Conservation (phyloP, 92 coral and sea anemone genomes). For the Porites divaricata region DNA sequence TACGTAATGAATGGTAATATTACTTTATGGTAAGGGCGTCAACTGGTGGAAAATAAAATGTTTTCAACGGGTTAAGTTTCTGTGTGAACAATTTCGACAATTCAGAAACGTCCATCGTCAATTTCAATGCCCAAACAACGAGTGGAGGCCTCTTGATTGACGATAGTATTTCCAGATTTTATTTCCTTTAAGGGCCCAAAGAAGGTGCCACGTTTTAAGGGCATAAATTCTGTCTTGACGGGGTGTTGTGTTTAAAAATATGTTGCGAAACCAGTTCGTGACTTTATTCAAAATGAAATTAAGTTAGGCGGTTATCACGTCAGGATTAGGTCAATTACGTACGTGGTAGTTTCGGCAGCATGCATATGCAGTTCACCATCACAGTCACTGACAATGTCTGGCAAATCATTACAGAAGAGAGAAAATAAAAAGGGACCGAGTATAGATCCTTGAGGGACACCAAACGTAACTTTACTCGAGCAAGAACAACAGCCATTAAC, state of each 20-base stretch:
- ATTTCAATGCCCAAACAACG: constrained; percentile 49
- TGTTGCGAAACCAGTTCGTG: constrained; percentile 18
- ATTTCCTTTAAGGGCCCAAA: constrained; percentile 26
- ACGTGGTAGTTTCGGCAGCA: constrained; percentile 42
- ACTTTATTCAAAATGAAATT: constrained; percentile 14
- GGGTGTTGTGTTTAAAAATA: constrained; percentile 5
- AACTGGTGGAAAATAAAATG: too few species aligned
- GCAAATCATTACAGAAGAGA: constrained; percentile 27
- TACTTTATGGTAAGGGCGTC: too few species aligned
- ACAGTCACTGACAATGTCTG: constrained; percentile 1
- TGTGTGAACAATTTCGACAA: too few species aligned
- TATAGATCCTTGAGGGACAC: neutral
- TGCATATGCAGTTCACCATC: constrained; percentile 28
- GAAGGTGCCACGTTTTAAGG: constrained; percentile 23
- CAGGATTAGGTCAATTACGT: constrained; percentile 1
- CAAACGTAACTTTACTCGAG: neutral
- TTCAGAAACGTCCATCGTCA: neutral
- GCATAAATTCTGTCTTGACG: constrained; percentile 45
- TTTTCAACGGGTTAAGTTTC: too few species aligned
- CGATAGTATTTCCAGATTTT: constrained; percentile 20
- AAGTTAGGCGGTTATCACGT: constrained; percentile 11
- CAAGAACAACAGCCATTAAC: constrained; percentile 11
- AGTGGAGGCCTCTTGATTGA: constrained; percentile 28
- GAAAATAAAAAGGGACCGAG: constrained; percentile 36
- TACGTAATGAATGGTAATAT: too few species aligned